Evolutionary conservation across 2,888 invertebrate species (phyloP), one percentile per base, ranked within the genome.

Genomic region (Cynaeus angustus): DNA sequence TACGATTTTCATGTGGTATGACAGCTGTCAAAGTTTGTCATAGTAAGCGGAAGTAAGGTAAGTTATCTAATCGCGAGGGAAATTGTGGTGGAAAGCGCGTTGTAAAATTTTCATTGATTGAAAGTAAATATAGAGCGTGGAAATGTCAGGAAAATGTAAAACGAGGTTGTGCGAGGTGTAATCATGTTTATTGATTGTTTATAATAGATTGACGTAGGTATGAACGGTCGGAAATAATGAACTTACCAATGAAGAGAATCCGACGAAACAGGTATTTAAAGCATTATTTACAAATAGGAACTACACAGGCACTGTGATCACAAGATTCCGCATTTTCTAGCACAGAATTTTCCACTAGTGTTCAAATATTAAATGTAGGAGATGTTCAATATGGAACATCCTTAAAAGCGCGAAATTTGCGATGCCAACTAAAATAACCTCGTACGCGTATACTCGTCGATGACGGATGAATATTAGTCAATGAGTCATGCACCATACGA

Each of bases 401-500:
- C 30, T 70, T 45, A 70, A 59, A 59, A 55, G 59, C 65, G 70
- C 66, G 66, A 66, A 66, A 52, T 70, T 66, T 59, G 41, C 56
- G 53, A 62, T 46, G 64, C 55, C 30, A 66, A 59, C 66, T 55
- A 61, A 70, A 70, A 66, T 66, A 68, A 71, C 58, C 71, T 66
- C 70, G 67, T 64, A 67, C 56, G 45, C 70, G 64, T 68, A 65
- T 59, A 50, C 56, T 66, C 64, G 58, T 28, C 59, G 71, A 71
- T 68, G 71, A 71, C 71, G 68, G 62, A 48, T 68, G 76, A 73
- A 74, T 76, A 78, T 79, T 78, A 79, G 77, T 78, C 78, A 70
- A 71, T 71, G 71, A 71, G 68, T 71, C 71, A 71, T 71, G 50
- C 71, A 77, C 77, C 73, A 75, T 70, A 76, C 77, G 79, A 79